Evolutionary conservation across 2,888 invertebrate species (phyloP), one percentile per base, ranked within the genome.

Genomic region (Disparrhopalites patrizii): DNA sequence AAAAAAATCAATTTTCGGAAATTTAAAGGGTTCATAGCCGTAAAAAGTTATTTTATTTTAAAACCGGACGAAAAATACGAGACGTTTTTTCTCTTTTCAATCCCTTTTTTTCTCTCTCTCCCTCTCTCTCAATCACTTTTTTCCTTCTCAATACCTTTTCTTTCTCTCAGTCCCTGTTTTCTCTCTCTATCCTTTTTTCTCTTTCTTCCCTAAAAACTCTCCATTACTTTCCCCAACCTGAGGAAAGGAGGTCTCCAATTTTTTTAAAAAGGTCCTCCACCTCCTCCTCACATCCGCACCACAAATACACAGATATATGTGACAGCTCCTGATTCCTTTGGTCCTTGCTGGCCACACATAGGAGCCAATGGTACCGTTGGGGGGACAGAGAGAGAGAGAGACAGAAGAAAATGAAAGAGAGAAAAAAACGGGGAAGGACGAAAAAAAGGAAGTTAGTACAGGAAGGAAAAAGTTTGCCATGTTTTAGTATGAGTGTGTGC

Each of bases 61-160:
- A n/a, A n/a, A n/a, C n/a, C n/a, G n/a, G n/a, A n/a, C 18, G n/a
- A 50, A 51, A 18, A 30, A 18, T 47, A 31, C 25, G 25, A 25
- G 54, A 54, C 33, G 50, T 57, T 31, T 36, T 55, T 28, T 33
- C 40, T 40, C 40, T 20, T 40, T 40, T 18, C 4, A n/a, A 40
- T 3, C 20, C 55, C 27, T 23, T 23, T 33, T 20, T 33, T 7
- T 28, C 13, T 52, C 23, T 15, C 10, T 18, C 20, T 25, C 54
- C 33, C 36, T 10, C 20, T 31, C 36, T 15, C 3, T 36, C 2
- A 15, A 36, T 5, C 25, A 20, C 13, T 40, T 5, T 40, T 40
- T 40, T 40, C n/a, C 40, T 40, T 66, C 66, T 56, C 61, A 66
- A 36, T 61, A 66, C 61, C 55, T 66, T 66, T 65, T 65, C 33